Evolutionary conservation across 2,113 vertebrate species (phyloP).

Genomic region (Herpetotheres cachinnans): DNA sequence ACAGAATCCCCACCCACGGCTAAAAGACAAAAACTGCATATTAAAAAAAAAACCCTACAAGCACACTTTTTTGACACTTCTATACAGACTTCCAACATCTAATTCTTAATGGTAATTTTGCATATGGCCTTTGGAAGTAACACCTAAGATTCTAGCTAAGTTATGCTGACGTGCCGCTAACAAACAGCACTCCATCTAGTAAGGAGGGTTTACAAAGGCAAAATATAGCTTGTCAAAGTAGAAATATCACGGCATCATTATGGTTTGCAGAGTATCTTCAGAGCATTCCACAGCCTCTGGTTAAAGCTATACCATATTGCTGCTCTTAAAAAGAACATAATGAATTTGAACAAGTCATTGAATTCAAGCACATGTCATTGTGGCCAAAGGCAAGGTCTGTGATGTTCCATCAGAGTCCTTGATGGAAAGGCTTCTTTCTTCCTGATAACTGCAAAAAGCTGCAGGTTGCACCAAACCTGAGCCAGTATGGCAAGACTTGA

Average conservation of each 20-base stretch:
- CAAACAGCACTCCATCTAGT: background rate
- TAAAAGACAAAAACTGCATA: constrained; percentile 37
- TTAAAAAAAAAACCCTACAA: background rate
- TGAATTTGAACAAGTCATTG: background rate
- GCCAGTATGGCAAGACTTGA: background rate
- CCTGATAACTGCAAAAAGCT: background rate
- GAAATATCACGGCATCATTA: background rate
- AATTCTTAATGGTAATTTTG: background rate
- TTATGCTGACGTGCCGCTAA: background rate
- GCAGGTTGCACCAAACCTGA: background rate
- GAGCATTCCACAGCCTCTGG: background rate
- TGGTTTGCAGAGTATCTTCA: background rate
- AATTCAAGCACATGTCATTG: background rate
- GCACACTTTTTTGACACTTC: background rate
- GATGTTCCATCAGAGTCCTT: background rate
- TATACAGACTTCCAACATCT: background rate
- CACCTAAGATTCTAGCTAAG: background rate
- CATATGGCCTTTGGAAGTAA: background rate
- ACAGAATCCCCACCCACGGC: constrained; percentile 95
- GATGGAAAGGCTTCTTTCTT: background rate
- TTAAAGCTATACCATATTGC: background rate
- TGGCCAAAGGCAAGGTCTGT: background rate
- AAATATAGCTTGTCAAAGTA: background rate
- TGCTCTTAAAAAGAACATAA: background rate
- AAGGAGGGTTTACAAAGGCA: background rate